These are phyloP conservation scores for Elymnias hypermnestra DNA, from an alignment of 1,140 invertebrate species.

Conservation along the genomic window DNA sequence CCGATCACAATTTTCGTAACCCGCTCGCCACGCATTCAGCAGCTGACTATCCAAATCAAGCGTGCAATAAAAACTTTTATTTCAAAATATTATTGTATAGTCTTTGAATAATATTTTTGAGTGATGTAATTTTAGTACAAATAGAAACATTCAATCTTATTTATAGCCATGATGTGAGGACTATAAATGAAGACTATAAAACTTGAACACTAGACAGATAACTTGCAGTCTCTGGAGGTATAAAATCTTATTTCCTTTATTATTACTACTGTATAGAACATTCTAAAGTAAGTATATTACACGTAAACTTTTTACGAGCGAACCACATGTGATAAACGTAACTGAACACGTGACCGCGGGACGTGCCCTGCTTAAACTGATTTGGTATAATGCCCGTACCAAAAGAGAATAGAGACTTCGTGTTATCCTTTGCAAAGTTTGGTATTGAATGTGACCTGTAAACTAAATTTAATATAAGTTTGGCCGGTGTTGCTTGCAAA, in stretches of 20 bases:
- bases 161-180: too few species aligned
- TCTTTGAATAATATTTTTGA: too few species aligned
- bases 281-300: conserved; percentile 4
- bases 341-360: background rate
- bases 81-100: too few species aligned
- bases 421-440: background rate
- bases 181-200: too few species aligned
- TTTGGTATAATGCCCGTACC: background rate
- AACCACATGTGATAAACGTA: conserved; percentile 6
- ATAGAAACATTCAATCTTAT: too few species aligned
- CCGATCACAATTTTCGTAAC: too few species aligned
- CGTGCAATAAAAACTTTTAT: too few species aligned
- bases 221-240: background rate
- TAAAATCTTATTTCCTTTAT: conserved; percentile 1
- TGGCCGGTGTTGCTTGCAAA: too few species aligned
- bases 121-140: too few species aligned
- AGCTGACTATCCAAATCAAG: too few species aligned
- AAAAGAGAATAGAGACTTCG: background rate
- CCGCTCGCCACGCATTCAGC: too few species aligned
- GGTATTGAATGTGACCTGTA: background rate
- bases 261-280: background rate
- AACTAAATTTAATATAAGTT: too few species aligned
- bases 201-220: background rate
- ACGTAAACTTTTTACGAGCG: conserved; percentile 5
- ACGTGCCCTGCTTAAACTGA: conserved; percentile 1